Evolutionary conservation across 2,888 invertebrate genomes (phyloP), one percentile per base, ranked within the genome.

Genomic region (Margaritifera margaritifera): DNA sequence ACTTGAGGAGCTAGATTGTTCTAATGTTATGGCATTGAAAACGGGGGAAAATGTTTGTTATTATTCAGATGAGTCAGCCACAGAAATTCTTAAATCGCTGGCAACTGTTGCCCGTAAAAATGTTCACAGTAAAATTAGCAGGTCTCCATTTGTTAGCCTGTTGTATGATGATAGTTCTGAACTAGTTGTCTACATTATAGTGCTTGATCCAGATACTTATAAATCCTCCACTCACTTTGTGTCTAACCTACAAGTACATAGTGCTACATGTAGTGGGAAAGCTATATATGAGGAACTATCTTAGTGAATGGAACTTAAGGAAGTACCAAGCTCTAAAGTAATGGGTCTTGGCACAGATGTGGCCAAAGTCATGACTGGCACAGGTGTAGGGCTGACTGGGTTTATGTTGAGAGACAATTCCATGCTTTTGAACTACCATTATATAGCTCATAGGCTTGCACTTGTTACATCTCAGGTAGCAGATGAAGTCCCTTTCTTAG

Each of bases 131-230:
- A 1, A 54, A 20, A 53, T 71, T 20, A 20, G 22, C 15, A 52
- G 31, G n/a, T 57, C 59, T n/a, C 67, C 71, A 53, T 63, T 63
- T 50, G 51, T 67, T 5, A 63, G 59, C 15, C n/a, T 71, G 4
- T 51, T 68, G 8, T 31, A 31, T 61, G 70, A 70, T 59, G 70
- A 70, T 31, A 67, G 66, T 52, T 64, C 71, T 27, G 71, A 71
- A 54, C 67, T 63, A n/a, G 66, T 71, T 25, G 31, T 69, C 20
- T 69, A 53, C 56, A 62, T 52, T 20, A 59, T 64, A 56, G 27
- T 69, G 24, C 18, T 69, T 18, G 52, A 69, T 55, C 50, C 56
- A n/a, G 56, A 61, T 8, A 66, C 55, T 53, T 64, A 31, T 31
- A 2, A 25, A 31, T 60, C 67, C 22, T 54, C 63, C n/a, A 64